Conservation (phyloP, 2,888 invertebrate genomes). For the Adelphocoris suturalis region DNA sequence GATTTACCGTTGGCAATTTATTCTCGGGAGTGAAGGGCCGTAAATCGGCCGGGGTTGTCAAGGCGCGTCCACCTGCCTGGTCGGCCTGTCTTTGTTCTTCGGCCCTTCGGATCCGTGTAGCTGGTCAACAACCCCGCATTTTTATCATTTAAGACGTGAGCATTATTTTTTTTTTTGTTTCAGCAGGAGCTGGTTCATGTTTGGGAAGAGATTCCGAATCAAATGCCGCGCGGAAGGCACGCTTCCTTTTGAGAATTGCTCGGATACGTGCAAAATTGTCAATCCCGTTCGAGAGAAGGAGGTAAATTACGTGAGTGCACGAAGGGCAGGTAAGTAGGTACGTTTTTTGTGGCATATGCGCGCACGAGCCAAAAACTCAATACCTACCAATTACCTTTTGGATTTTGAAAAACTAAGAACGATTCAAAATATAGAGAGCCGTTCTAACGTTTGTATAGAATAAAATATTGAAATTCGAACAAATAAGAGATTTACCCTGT, state of each 20-base stretch:
- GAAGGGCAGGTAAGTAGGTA: too few relatives aligned
- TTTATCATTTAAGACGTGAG: background rate
- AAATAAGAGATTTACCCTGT: too few relatives aligned
- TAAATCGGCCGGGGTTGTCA: conserved; percentile 23
- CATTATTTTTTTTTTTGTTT: background rate
- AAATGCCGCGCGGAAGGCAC: background rate
- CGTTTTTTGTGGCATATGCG: too few relatives aligned
- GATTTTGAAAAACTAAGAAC: too few relatives aligned
- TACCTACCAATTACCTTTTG: too few relatives aligned
- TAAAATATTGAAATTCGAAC: too few relatives aligned
- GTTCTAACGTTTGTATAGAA: too few relatives aligned
- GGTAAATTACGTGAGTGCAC: too few relatives aligned
- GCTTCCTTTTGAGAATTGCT: background rate
- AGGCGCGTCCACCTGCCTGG: conserved; percentile 36
- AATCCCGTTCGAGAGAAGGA: too few relatives aligned
- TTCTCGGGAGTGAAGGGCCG: conserved; percentile 38
- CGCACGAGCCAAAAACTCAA: too few relatives aligned
- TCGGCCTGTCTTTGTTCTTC: conserved; percentile 42
- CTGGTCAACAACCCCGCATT: conserved; percentile 31
- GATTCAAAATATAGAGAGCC: too few relatives aligned
- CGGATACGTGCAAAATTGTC: background rate
- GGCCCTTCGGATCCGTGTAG: background rate
- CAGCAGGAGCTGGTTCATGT: background rate
- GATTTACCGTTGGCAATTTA: conserved; percentile 29
- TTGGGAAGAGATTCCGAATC: background rate